Base-by-base conservation (phyloP, 2,797 vertebrate species). In the Okamejei kenojei region DNA sequence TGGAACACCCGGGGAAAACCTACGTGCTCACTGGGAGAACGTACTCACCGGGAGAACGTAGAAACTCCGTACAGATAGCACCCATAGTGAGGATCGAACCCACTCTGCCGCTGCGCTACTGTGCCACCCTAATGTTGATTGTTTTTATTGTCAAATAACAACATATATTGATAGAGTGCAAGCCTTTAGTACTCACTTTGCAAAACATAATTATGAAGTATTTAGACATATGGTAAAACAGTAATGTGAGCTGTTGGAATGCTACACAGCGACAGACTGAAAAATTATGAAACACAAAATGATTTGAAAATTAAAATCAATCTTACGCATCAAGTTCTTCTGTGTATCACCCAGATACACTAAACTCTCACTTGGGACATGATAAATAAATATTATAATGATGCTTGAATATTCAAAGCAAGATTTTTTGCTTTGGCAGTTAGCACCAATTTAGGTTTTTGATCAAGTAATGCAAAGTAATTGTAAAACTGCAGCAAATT, bases 221-320 rank as follows among this genome's bases (percentile, higher is more conserved):
- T 68, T 88, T 68, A 88, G 63, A 65, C 84, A 88, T 88, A 68
- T 88, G 84, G 61, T 68, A 88, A 88, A 65, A 88, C 84, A 68
- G 61, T 35, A 65, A 29, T 58, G 61, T 61, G 81, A 68, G 84
- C 61, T 65, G 17, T 65, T 17, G 32, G 29, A 88, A 88, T 65
- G 61, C n/a, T 35, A 88, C 17, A 68, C n/a, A 32, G 1, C 84
- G 45, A 45, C 45, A 45, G 2, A 88, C 84, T 68, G n/a, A 65
- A 88, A 88, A 32, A 88, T 88, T 88, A 68, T 88, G 63, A 88
- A 65, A 68, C 61, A 88, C 32, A 29, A 15, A 68, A 88, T 88
- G 61, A 68, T 88, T 19, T 68, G 61, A 88, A 88, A 88, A 88
- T 68, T 65, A 88, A 88, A 88, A 88, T 88, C 61, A 17, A 88